phyloP scores from a whole-genome alignment of 2,888 invertebrate genomes.

The Caenorhabditis sp. region DNA sequence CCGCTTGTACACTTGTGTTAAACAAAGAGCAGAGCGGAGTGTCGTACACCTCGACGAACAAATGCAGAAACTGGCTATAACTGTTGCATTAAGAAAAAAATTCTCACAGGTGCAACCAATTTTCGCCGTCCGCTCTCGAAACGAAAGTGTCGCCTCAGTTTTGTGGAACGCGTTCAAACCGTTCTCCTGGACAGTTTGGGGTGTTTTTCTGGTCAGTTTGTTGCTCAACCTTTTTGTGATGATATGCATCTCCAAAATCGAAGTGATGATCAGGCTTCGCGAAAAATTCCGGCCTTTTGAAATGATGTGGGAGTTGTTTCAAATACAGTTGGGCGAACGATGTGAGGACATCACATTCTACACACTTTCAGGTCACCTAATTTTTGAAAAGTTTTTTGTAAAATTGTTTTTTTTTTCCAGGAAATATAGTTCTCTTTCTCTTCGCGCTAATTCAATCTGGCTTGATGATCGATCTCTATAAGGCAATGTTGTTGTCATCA shows the following conservation, averaged over 20 bases:
- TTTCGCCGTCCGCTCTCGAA: conserved; percentile 36
- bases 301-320: conserved; percentile 57
- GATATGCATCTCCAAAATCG: conserved; percentile 45
- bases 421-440: conserved; percentile 35
- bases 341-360: conserved; percentile 47
- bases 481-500: conserved; percentile 44
- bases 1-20: too few relatives aligned
- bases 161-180: conserved; percentile 64
- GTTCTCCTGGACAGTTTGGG: conserved; percentile 50
- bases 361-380: conserved; percentile 44
- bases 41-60: too few relatives aligned
- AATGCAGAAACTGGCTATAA: background rate
- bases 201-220: conserved; percentile 42
- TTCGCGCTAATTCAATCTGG: conserved; percentile 52
- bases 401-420: background rate
- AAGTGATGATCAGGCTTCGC: conserved; percentile 43
- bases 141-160: conserved; percentile 38
- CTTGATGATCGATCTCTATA: conserved; percentile 45
- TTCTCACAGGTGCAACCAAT: conserved; percentile 55
- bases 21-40: too few relatives aligned
- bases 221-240: conserved; percentile 28
- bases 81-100: too few relatives aligned
- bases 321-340: conserved; percentile 59
- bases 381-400: conserved; percentile 41
- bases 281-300: conserved; percentile 49